Conservation (phyloP, 2,797 vertebrate species). For the Zonotrichia albicollis region DNA sequence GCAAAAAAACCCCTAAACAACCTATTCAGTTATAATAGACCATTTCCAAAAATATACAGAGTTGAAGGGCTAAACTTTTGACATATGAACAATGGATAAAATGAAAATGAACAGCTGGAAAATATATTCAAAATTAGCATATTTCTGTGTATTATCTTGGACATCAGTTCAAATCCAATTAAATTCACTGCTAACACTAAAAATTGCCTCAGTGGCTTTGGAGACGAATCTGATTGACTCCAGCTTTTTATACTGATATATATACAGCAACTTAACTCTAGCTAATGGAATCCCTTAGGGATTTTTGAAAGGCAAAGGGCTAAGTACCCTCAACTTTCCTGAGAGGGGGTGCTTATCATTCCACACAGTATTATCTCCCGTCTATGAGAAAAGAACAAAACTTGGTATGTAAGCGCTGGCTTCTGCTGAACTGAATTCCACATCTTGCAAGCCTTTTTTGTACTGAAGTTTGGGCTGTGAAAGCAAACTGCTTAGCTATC, state of each 20-base stretch:
- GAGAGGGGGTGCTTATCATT: not conserved
- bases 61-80: not conserved
- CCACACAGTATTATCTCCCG: not conserved
- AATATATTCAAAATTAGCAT: not conserved
- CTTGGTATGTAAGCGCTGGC: not conserved
- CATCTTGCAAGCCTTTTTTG: not conserved
- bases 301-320: not conserved
- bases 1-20: not conserved
- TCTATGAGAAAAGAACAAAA: not conserved
- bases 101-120: not conserved
- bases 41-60: not conserved
- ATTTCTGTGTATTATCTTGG: not conserved
- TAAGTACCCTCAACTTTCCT: not conserved
- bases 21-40: not conserved
- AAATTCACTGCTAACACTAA: not conserved
- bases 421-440: not conserved
- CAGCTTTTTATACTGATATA: not conserved
- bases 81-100: not conserved
- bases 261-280: not conserved
- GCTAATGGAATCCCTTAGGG: not conserved
- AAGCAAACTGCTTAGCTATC: not conserved
- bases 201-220: slow-evolving; percentile 1
- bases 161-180: slow-evolving; percentile 10
- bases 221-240: not conserved
- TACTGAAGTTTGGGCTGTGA: not conserved